Percentiles rank a stretch among this genome's conserved stretches.
These are phyloP conservation scores for Mya arenaria DNA, from an alignment of 1,140 invertebrate species.

Conservation along the genomic window DNA sequence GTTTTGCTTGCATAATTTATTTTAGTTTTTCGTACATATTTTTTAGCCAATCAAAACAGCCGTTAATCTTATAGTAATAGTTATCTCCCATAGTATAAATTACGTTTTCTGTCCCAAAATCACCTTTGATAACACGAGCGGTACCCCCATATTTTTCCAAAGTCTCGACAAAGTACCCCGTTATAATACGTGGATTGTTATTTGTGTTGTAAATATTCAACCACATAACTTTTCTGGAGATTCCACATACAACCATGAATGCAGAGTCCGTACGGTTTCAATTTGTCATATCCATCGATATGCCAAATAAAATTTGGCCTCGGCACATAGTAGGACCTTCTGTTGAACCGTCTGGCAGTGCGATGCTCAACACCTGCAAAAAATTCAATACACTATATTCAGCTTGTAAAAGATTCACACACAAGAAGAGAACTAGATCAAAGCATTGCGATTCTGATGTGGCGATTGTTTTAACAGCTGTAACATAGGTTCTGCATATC, in stretches of 20 bases:
- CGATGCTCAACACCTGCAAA: constrained; percentile 20
- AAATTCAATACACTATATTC: not conserved
- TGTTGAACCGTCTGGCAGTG: constrained; percentile 16
- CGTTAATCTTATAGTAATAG: too few species aligned
- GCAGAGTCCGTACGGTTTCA: not conserved
- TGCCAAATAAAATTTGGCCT: constrained; percentile 25
- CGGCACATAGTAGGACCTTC: constrained; percentile 14
- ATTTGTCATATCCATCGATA: constrained; percentile 18
- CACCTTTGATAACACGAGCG: constrained; percentile 19
- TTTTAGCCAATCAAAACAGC: too few species aligned
- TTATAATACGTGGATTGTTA: constrained; percentile 9
- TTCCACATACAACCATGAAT: not conserved
- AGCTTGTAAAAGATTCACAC: constrained; percentile 14
- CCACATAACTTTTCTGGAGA: not conserved
- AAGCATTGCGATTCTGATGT: constrained; percentile 8
- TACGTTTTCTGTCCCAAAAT: constrained; percentile 23
- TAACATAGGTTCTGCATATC: too few species aligned
- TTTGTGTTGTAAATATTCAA: constrained; percentile 21
- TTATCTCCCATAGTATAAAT: too few species aligned
- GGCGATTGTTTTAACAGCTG: constrained; percentile 6
- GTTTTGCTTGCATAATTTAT: too few species aligned
- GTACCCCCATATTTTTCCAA: constrained; percentile 7
- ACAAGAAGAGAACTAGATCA: constrained; percentile 15
- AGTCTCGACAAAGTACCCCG: not conserved
- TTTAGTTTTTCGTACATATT: too few species aligned